phyloP scores from a whole-genome alignment of 2,888 invertebrate genomes.

The Mesoligia furuncula region DNA sequence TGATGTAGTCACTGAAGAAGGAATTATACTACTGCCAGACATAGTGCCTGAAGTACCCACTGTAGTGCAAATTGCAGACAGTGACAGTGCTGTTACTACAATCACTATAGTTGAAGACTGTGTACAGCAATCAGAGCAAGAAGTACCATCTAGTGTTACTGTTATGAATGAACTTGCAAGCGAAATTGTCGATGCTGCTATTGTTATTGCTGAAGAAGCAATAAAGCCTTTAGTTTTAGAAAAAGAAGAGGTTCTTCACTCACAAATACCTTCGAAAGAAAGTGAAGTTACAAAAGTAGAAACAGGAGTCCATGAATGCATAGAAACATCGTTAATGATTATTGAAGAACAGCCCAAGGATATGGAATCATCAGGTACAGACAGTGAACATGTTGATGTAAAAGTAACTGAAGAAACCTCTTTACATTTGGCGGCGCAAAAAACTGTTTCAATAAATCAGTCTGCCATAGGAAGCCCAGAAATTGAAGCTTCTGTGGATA shows the following conservation, averaged over 20 bases:
- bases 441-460: not conserved
- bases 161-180: not conserved
- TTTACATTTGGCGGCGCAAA: not conserved
- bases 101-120: not conserved
- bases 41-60: not conserved
- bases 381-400: not conserved
- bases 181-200: not conserved
- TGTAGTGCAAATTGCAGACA: not conserved
- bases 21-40: not conserved
- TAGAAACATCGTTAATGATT: not conserved
- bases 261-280: not conserved
- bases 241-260: not conserved
- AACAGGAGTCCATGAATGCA: not conserved
- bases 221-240: slow-evolving; percentile 14
- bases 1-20: slow-evolving; percentile 1
- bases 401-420: not conserved
- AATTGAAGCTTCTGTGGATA: not conserved
- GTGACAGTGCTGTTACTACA: not conserved
- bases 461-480: not conserved
- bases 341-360: not conserved
- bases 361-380: not conserved
- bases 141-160: not conserved
- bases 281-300: not conserved
- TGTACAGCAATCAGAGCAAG: slow-evolving; percentile 1
- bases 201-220: slow-evolving; percentile 6